Base-by-base conservation (phyloP, 1,140 invertebrate genomes). In the Conus betulinus region DNA sequence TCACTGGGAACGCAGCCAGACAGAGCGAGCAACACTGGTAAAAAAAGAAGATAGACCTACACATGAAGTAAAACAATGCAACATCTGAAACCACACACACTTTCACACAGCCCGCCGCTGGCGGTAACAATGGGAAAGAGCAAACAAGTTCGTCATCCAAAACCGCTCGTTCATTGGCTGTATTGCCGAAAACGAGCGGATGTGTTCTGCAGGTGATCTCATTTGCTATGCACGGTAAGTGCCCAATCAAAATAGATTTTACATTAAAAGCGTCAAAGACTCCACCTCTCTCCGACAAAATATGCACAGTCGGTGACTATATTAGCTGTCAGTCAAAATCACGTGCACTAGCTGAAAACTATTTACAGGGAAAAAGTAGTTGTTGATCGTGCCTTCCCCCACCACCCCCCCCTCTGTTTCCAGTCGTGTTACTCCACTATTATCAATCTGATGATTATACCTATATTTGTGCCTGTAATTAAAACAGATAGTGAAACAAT, bases 171-270 rank as follows among this genome's bases (percentile, higher is more conserved):
- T 93, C 93, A 94, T 94, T 94, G 93, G 93, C 93, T 92, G 92
- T 91, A 94, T 94, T 92, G 91, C 91, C 92, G 92, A 91, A 90
- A 94, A 93, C 89, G 89, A 91, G 90, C 90, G 91, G 89, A 90
- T 90, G 90, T 83, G 83, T 89, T 85, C 87, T 87, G 91, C 92
- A 94, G 93, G 93, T 93, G 93, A 91, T 90, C 88, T 93, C 84
- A 91, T 93, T 92, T 89, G 84, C 76, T 89, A 91, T 91, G 88
- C 90, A 87, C 90, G 88, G 60, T 86, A 67, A 8, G 20, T 89
- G 74, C 86, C 91, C 92, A 90, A 86, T 88, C 55, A 83, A 20
- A 6, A 51, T 55, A 1, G 55, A 57, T 76, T 74, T 87, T 13
- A 87, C 23, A 87, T 39, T 82, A 63, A 15, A 63, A 27, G 27